Conservation (phyloP, 2,888 invertebrate species). For the Leptinotarsa peninsularis region DNA sequence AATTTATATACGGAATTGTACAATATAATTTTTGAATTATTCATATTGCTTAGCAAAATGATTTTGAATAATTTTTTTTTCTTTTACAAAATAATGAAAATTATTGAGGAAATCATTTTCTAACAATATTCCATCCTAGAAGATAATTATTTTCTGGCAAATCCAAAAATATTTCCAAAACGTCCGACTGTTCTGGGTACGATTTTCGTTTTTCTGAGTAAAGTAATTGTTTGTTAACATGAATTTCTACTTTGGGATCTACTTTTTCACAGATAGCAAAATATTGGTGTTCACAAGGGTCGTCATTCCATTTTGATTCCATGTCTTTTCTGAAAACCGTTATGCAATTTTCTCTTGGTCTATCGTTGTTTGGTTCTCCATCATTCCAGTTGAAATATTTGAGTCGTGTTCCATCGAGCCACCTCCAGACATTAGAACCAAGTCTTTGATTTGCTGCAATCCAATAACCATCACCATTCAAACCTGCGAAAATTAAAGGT, state of each 20-base stretch:
- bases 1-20: no score
- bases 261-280: constrained; percentile 31
- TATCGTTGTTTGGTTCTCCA: constrained; percentile 26
- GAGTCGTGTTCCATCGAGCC: constrained; percentile 7
- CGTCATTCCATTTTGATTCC: constrained; percentile 18
- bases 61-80: no score
- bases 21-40: no score
- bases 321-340: not conserved
- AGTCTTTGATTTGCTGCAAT: not conserved
- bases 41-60: no score
- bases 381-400: constrained; percentile 26
- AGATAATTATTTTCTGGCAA: not conserved
- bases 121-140: not conserved
- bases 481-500: no score
- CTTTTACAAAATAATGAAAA: not conserved
- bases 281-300: not conserved
- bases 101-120: not conserved
- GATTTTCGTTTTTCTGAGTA: not conserved
- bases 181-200: not conserved
- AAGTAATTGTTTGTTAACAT: not conserved
- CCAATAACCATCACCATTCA: not conserved
- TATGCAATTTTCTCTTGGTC: constrained; percentile 22
- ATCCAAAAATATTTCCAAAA: not conserved
- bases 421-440: constrained; percentile 19
- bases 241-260: not conserved